phyloP scores from a whole-genome alignment of 2,888 invertebrate genomes.

The Papilio demoleus region DNA sequence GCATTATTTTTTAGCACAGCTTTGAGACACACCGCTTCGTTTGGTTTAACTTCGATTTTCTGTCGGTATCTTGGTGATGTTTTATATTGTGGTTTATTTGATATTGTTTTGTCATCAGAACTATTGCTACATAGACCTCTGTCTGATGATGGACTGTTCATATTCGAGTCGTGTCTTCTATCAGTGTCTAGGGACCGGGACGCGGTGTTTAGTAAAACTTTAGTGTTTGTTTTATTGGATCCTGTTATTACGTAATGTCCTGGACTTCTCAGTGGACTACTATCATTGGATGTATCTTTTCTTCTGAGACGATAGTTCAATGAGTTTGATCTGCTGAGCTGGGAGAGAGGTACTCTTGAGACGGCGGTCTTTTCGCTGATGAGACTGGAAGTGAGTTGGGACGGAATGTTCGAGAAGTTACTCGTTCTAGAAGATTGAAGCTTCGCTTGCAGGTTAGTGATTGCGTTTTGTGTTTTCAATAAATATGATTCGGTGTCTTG shows the following conservation, averaged over 20 bases:
- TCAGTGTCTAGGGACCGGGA: slow-evolving; percentile 75
- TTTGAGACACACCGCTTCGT: slow-evolving; percentile 67
- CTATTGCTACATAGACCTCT: slow-evolving; percentile 68
- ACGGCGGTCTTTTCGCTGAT: slow-evolving; percentile 76
- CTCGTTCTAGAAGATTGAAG: slow-evolving; percentile 71
- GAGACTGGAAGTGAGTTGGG: slow-evolving; percentile 71
- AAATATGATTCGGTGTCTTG: slow-evolving; percentile 83
- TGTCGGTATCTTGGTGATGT: slow-evolving; percentile 80
- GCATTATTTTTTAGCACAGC: slow-evolving; percentile 77
- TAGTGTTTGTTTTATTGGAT: slow-evolving; percentile 67
- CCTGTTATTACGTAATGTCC: slow-evolving; percentile 79
- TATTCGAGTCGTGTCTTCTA: slow-evolving; percentile 65
- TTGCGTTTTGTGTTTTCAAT: slow-evolving; percentile 84
- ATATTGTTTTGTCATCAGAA: slow-evolving; percentile 78
- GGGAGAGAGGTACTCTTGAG: slow-evolving; percentile 75
- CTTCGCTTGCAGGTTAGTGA: slow-evolving; percentile 84
- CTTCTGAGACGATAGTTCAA: slow-evolving; percentile 75
- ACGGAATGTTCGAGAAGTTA: slow-evolving; percentile 64
- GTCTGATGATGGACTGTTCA: slow-evolving; percentile 76
- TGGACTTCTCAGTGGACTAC: slow-evolving; percentile 75
- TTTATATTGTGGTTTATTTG: slow-evolving; percentile 70
- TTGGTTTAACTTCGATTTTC: slow-evolving; percentile 67
- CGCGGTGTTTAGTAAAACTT: slow-evolving; percentile 66
- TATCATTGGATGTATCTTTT: slow-evolving; percentile 70
- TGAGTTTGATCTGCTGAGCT: slow-evolving; percentile 77